Conservation (phyloP, 2,888 invertebrate genomes). For the Leucozona laternaria region DNA sequence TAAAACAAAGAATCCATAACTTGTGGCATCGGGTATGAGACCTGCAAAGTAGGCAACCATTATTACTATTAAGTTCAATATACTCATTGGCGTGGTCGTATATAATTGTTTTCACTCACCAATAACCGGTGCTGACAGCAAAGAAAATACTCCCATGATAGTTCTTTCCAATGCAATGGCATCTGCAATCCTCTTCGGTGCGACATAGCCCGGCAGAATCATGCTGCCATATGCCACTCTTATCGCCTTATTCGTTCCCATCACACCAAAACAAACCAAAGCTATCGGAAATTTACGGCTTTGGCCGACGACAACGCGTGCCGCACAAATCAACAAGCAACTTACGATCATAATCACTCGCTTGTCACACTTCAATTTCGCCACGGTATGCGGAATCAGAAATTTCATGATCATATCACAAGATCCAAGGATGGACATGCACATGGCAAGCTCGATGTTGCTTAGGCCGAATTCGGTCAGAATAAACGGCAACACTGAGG, state of each 20-base stretch:
- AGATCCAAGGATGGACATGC: slow-evolving; percentile 87
- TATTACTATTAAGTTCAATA: background rate
- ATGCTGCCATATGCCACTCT: slow-evolving; percentile 88
- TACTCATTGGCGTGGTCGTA: background rate
- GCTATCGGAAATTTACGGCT: slow-evolving; percentile 84
- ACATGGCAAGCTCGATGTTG: slow-evolving; percentile 85
- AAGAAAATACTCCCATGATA: slow-evolving; percentile 86
- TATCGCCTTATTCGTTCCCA: slow-evolving; percentile 88
- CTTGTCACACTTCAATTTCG: slow-evolving; percentile 87
- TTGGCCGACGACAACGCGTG: slow-evolving; percentile 85
- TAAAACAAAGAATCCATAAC: slow-evolving; percentile 75
- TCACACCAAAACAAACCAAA: slow-evolving; percentile 85
- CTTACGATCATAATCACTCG: slow-evolving; percentile 87
- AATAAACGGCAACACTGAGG: slow-evolving; percentile 88
- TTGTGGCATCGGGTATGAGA: slow-evolving; percentile 79
- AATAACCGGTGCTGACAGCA: slow-evolving; percentile 78
- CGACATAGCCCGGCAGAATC: slow-evolving; percentile 87
- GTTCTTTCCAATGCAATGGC: slow-evolving; percentile 87
- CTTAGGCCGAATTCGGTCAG: slow-evolving; percentile 86
- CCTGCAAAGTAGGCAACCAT: slow-evolving; percentile 72
- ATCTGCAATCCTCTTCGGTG: slow-evolving; percentile 86
- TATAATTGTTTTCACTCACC: background rate
- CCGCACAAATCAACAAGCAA: slow-evolving; percentile 86
- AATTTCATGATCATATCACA: slow-evolving; percentile 87
- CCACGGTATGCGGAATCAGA: slow-evolving; percentile 86